These are phyloP conservation scores for Martes martes DNA, from an alignment of 2,113 vertebrate genomes.

Conservation along the genomic window DNA sequence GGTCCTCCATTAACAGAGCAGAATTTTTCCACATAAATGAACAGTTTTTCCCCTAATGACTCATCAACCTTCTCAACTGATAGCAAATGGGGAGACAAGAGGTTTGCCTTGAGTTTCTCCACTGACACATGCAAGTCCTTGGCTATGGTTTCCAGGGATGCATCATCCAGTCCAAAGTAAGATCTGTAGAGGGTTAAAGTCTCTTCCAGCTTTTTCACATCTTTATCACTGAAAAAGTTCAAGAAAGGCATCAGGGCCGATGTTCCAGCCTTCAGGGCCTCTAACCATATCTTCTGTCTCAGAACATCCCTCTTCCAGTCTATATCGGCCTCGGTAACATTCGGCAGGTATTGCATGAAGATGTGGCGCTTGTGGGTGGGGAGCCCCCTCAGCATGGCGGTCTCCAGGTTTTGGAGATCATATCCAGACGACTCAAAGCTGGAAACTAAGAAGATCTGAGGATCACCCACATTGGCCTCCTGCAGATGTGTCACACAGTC, in stretches of 20 bases:
- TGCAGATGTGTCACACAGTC: neutral
- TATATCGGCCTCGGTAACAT: neutral
- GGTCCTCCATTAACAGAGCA: neutral
- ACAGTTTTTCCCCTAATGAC: neutral
- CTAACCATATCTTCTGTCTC: slow-evolving; percentile 46
- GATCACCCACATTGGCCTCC: accelerated
- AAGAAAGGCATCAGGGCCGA: neutral
- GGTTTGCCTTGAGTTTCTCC: neutral
- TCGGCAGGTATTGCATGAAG: slow-evolving; percentile 37
- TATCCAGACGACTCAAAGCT: neutral
- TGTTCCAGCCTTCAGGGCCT: neutral
- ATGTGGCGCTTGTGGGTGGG: slow-evolving; percentile 24
- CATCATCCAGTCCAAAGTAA: slow-evolving; percentile 48
- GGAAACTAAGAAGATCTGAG: slow-evolving; percentile 49
- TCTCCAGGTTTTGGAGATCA: slow-evolving; percentile 35
- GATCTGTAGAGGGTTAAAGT: neutral
- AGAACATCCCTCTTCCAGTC: slow-evolving; percentile 38
- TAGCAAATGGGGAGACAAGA: neutral
- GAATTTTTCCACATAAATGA: neutral
- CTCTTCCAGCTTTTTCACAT: neutral
- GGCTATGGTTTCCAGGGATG: slow-evolving; percentile 25
- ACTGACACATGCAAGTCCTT: neutral
- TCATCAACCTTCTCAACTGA: neutral
- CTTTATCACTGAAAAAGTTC: neutral
- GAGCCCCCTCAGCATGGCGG: slow-evolving; percentile 10